phyloP scores from a whole-genome alignment of 2,113 vertebrate species.

The Asarcornis scutulata region DNA sequence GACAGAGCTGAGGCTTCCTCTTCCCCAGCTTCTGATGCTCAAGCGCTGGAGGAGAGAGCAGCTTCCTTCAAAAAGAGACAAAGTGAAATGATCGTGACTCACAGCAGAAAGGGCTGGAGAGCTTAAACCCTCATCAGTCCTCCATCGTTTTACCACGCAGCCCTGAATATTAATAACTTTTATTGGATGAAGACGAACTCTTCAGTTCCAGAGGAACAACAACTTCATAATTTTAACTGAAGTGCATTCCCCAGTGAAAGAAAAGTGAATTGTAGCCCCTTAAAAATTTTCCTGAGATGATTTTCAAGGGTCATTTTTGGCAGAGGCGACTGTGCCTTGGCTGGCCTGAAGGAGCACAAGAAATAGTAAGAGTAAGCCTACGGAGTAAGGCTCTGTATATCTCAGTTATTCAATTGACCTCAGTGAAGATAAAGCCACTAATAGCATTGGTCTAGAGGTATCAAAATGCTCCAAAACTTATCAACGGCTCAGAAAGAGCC shows the following conservation, averaged over 20 bases:
- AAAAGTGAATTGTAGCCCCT: not conserved
- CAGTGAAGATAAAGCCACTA: not conserved
- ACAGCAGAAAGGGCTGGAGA: not conserved
- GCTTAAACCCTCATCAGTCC: not conserved
- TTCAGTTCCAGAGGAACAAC: not conserved
- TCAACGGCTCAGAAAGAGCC: not conserved
- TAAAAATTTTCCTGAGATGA: not conserved
- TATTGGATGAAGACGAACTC: not conserved
- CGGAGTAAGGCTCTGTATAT: rapidly evolving
- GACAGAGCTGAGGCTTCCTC: not conserved
- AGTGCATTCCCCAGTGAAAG: not conserved
- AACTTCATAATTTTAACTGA: not conserved
- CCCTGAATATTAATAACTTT: not conserved
- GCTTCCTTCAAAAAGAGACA: not conserved
- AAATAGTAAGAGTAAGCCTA: not conserved
- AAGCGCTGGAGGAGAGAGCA: not conserved
- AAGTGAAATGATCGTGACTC: rapidly evolving
- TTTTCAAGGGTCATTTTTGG: not conserved
- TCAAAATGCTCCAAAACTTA: not conserved
- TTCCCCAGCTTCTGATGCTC: not conserved
- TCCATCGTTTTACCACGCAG: not conserved
- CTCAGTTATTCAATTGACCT: not conserved
- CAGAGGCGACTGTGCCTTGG: not conserved
- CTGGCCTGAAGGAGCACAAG: not conserved
- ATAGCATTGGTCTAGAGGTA: not conserved